Evolutionary conservation across 2,797 vertebrate genomes (phyloP), one percentile per base, ranked within the genome.

Genomic region (Leptoclinus maculatus): DNA sequence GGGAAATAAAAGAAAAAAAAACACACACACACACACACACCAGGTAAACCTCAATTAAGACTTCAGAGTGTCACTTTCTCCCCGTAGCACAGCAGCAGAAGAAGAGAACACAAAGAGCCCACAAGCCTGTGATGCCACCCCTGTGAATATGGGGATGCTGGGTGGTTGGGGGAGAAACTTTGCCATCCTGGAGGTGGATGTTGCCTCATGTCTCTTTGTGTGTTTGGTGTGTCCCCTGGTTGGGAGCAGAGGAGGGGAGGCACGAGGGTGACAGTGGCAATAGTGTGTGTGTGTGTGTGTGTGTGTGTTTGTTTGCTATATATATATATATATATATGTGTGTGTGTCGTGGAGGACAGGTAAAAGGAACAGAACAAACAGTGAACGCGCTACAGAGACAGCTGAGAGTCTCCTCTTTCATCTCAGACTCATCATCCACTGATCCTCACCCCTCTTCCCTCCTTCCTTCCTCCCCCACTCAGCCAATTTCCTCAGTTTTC

Each of bases 201-300:
- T 96, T 95, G 94, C 95, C 94, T 95, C 95, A 95, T 94, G 91
- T 91, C 90, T 94, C 91, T 94, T 92, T 91, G 85, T 91, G 89
- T 89, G 84, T 85, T 87, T 91, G 87, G 84, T 90, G 89, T 81
- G 89, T 90, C 91, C 89, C 91, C 81, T 45, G 87, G 89, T 90
- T 92, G 83, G 83, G 83, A 88, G 79, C 73, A 67, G 74, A n/a
- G 4, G 21, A 43, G 62, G 82, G 67, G 78, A 34, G 74, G 36
- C 64, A 45, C 41, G 60, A 78, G 77, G 80, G 83, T 83, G 82
- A 75, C n/a, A 21, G 76, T 86, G 84, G 89, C 80, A 83, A 86
- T 78, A 85, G 51, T 60, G 79, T 76, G 51, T 27, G 51, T 45
- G 56, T 57, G 70, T 19, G 25, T 78, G 38, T 47, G 49, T 62